Evolutionary conservation across 2,888 invertebrate genomes (phyloP).

Genomic region (Hermodice carunculata): DNA sequence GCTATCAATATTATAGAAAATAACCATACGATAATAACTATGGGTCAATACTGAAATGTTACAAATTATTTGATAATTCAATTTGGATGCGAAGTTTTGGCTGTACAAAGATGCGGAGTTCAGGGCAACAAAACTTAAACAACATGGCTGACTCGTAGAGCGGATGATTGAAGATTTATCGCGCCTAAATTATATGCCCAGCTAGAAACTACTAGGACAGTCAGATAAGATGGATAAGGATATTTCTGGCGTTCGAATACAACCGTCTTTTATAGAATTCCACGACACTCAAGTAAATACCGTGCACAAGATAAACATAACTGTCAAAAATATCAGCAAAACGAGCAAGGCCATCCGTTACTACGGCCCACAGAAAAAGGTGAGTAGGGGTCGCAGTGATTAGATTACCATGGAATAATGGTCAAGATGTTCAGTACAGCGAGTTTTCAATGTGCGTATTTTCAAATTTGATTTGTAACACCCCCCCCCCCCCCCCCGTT

Average conservation of each 20-base stretch:
- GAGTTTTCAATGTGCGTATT: too few relatives aligned
- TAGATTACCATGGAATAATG: too few relatives aligned
- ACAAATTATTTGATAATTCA: too few relatives aligned
- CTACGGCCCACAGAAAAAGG: constrained; percentile 66
- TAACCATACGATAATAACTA: too few relatives aligned
- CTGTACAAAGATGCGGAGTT: too few relatives aligned
- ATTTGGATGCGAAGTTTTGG: too few relatives aligned
- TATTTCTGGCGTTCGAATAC: constrained; percentile 62
- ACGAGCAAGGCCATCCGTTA: constrained; percentile 62
- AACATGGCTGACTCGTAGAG: constrained; percentile 49
- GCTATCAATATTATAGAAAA: too few relatives aligned
- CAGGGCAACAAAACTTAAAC: constrained; percentile 61
- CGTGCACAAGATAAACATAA: constrained; percentile 54
- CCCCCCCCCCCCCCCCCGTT: too few relatives aligned
- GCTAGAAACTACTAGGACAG: not conserved
- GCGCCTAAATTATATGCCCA: not conserved
- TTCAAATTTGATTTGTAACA: too few relatives aligned
- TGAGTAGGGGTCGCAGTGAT: too few relatives aligned
- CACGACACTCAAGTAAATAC: constrained; percentile 57
- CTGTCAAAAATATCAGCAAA: constrained; percentile 66
- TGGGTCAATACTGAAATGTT: too few relatives aligned
- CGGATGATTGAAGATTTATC: not conserved
- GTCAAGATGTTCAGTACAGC: too few relatives aligned
- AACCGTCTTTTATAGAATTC: constrained; percentile 62
- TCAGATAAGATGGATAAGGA: constrained; percentile 56